phyloP scores from a whole-genome alignment of 2,113 vertebrate genomes.

The Elaphurus davidianus region DNA sequence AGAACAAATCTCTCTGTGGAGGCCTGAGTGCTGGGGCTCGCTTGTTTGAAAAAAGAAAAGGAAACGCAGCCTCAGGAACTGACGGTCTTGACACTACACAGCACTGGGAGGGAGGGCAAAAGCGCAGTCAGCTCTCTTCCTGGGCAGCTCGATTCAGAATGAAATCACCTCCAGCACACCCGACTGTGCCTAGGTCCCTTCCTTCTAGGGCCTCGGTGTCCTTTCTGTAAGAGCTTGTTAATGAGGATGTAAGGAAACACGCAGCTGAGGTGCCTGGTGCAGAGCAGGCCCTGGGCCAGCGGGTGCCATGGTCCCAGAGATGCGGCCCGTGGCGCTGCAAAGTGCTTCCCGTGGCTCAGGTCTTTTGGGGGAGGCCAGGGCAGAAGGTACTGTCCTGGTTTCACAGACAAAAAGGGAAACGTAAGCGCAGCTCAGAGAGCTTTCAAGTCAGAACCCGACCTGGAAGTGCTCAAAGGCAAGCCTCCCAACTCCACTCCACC shows the following conservation, averaged over 20 bases:
- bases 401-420: not conserved
- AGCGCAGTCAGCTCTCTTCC: rapidly evolving
- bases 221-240: not conserved
- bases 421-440: not conserved
- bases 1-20: not conserved
- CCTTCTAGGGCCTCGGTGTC: not conserved
- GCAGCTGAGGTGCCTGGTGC: not conserved
- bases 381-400: not conserved
- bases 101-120: rapidly evolving
- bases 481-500: not conserved
- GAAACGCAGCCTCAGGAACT: not conserved
- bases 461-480: not conserved
- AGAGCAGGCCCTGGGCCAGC: not conserved
- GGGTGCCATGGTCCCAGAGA: rapidly evolving
- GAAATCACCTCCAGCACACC: rapidly evolving
- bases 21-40: not conserved
- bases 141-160: not conserved
- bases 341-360: not conserved
- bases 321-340: not conserved
- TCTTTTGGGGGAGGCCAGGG: not conserved
- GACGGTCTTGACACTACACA: not conserved
- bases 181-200: not conserved
- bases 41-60: not conserved
- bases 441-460: rapidly evolving
- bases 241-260: rapidly evolving